Evolutionary conservation across 2,888 invertebrate genomes (phyloP).

Genomic region (Drosophila falleni): DNA sequence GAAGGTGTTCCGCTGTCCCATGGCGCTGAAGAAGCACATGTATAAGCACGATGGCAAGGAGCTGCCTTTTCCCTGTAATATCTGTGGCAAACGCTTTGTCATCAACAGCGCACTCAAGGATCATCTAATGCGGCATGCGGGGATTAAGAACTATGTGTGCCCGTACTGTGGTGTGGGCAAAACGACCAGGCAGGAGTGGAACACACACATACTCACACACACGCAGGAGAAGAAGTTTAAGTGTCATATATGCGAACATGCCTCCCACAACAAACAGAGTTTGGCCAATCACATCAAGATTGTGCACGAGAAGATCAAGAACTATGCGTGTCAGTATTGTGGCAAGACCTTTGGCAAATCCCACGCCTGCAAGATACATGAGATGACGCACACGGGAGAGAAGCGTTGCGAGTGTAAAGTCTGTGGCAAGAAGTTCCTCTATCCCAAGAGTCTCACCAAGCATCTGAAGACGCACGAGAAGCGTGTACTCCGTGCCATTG

Average conservation of each 20-base stretch:
- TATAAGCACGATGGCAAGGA: conserved; percentile 84
- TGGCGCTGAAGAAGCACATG: conserved; percentile 83
- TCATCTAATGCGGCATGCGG: conserved; percentile 84
- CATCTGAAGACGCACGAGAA: conserved; percentile 83
- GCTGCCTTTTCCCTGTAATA: conserved; percentile 82
- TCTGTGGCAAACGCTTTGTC: conserved; percentile 83
- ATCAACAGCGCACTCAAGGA: conserved; percentile 84
- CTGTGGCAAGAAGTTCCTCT: conserved; percentile 82
- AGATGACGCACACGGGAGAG: conserved; percentile 83
- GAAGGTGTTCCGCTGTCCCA: conserved; percentile 83
- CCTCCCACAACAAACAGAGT: conserved; percentile 83
- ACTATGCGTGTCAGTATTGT: conserved; percentile 83
- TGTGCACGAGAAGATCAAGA: conserved; percentile 83
- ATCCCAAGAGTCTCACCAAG: conserved; percentile 82
- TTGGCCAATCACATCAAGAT: conserved; percentile 82
- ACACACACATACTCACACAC: conserved; percentile 83
- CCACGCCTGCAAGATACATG: conserved; percentile 83
- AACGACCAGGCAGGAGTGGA: conserved; percentile 83
- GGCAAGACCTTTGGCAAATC: conserved; percentile 83
- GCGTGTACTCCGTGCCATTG: conserved; percentile 82
- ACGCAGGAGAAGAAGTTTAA: conserved; percentile 84
- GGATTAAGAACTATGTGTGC: conserved; percentile 84
- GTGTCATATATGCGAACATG: conserved; percentile 81
- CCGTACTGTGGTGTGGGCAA: conserved; percentile 84
- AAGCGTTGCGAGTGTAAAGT: conserved; percentile 83